These are phyloP conservation scores for Pseudonaja textilis DNA, from an alignment of 2,113 vertebrate species.

Conservation along the genomic window DNA sequence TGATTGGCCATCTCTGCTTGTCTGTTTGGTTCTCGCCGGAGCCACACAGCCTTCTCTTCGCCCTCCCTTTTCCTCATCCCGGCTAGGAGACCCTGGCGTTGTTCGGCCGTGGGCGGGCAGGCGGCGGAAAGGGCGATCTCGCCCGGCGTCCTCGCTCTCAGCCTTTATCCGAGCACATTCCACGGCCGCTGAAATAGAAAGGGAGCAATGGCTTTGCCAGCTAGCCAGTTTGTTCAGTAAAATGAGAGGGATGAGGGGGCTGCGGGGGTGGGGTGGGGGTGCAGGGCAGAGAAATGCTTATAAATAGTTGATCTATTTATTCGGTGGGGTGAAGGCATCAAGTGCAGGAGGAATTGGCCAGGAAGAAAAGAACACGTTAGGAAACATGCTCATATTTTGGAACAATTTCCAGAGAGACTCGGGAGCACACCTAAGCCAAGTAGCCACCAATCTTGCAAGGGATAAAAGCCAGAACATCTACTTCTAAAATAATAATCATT, in stretches of 20 bases:
- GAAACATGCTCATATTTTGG: neutral
- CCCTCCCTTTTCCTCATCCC: neutral
- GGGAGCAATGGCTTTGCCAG: neutral
- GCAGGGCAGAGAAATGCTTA: neutral
- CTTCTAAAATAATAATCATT: neutral
- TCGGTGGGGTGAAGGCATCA: neutral
- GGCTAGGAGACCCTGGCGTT: neutral
- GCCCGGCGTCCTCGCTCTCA: neutral
- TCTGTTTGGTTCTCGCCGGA: slow-evolving; percentile 45
- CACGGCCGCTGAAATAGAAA: neutral
- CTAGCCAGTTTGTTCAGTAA: slow-evolving; percentile 10
- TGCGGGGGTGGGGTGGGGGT: no score
- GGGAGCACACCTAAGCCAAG: neutral
- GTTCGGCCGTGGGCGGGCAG: neutral
- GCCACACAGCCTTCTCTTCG: slow-evolving; percentile 28
- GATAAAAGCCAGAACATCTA: neutral
- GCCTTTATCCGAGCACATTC: slow-evolving; percentile 24
- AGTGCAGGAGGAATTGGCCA: neutral
- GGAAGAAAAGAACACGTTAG: neutral
- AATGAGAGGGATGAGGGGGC: no score
- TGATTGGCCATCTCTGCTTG: slow-evolving; percentile 69
- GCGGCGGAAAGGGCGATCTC: neutral
- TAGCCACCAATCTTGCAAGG: neutral
- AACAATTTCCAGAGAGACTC: neutral
- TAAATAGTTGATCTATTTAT: neutral